Evolutionary conservation across 2,113 vertebrate genomes (phyloP).

Genomic region (Seriola dumerili): DNA sequence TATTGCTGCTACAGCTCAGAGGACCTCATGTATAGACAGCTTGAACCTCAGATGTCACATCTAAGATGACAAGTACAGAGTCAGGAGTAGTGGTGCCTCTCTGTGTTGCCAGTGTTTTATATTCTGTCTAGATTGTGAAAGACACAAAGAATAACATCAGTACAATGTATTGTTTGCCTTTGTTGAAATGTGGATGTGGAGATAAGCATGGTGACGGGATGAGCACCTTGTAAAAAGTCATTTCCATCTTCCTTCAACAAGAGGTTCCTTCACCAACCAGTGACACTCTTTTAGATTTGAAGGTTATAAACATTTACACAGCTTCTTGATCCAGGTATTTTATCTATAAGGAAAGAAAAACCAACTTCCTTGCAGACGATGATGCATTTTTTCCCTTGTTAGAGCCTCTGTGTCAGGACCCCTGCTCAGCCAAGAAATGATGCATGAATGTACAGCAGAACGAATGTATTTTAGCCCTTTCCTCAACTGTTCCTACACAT

Average conservation of each 20-base stretch:
- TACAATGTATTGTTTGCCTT: neutral
- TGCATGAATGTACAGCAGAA: no score
- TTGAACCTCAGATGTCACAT: neutral
- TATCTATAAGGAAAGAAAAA: no score
- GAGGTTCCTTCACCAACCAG: no score
- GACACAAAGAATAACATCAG: neutral
- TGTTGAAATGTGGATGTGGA: slow-evolving; percentile 2
- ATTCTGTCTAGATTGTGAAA: neutral
- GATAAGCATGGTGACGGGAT: neutral
- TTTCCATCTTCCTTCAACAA: no score
- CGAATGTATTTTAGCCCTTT: no score
- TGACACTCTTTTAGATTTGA: no score
- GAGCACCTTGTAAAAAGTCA: neutral
- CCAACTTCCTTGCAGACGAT: neutral
- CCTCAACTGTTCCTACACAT: no score
- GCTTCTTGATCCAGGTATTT: neutral
- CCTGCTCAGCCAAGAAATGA: no score
- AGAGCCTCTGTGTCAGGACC: neutral
- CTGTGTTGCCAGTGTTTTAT: neutral
- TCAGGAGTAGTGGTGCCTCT: neutral
- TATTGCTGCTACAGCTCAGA: neutral
- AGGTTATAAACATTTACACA: neutral
- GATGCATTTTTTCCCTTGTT: neutral
- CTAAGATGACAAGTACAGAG: neutral
- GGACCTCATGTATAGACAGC: neutral